A percentile compares a stretch with the other conserved stretches of the same genome.
Evolutionary conservation across 2,113 vertebrate species (phyloP).

Genomic region (Cairina moschata): DNA sequence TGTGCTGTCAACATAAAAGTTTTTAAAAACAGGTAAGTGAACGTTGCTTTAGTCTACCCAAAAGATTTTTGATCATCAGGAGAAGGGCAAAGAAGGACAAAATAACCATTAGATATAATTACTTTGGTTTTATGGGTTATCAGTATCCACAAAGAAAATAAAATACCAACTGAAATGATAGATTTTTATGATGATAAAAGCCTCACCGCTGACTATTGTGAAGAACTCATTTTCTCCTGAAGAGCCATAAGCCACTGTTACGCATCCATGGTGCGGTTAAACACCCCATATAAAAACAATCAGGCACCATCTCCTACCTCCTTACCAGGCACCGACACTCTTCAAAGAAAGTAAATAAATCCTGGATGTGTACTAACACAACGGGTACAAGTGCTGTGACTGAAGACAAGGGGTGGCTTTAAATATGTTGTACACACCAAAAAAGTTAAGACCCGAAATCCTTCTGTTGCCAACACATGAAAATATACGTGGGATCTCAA

Average conservation of each 20-base stretch:
- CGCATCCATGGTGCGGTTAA: constrained; percentile 2
- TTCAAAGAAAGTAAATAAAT: neutral
- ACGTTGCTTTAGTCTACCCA: neutral
- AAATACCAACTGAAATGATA: constrained; percentile 35
- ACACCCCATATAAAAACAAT: constrained; percentile 17
- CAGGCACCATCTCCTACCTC: neutral
- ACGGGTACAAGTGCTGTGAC: neutral
- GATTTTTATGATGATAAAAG: constrained; percentile 51
- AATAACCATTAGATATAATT: constrained; percentile 17
- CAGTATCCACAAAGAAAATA: neutral
- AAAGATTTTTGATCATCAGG: constrained; percentile 1
- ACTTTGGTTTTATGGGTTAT: constrained; percentile 26
- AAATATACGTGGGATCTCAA: neutral
- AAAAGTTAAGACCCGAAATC: neutral
- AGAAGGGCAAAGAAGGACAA: constrained; percentile 43
- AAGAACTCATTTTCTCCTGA: constrained; percentile 34
- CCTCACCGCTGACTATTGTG: constrained; percentile 1
- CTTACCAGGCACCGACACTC: neutral
- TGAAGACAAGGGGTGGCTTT: neutral
- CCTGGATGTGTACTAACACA: neutral
- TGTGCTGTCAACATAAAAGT: neutral
- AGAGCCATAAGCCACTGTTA: constrained; percentile 22
- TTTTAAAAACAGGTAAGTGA: neutral
- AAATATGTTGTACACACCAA: neutral
- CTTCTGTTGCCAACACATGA: neutral